A percentile compares a stretch with the other conserved stretches of the same genome.
phyloP scores from a whole-genome alignment of 2,888 invertebrate species.

The Diabrotica balteata region DNA sequence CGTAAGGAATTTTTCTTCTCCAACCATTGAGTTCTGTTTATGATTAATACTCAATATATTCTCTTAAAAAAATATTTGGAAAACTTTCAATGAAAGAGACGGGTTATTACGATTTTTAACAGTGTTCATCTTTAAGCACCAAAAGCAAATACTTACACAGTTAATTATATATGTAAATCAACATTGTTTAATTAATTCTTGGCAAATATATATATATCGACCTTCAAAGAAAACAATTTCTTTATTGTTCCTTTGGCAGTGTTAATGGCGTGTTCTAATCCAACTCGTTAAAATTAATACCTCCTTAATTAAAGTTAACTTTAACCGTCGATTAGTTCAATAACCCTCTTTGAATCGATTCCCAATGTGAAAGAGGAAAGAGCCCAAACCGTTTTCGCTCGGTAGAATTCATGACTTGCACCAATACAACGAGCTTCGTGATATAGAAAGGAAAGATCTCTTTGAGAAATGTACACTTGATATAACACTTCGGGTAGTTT shows the following conservation, averaged over 20 bases:
- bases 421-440: constrained; percentile 27
- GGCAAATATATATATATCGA: no score
- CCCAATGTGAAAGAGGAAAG: constrained; percentile 7
- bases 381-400: neutral
- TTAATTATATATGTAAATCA: no score
- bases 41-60: no score
- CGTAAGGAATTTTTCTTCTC: no score
- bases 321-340: constrained; percentile 33
- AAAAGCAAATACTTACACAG: no score
- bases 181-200: no score
- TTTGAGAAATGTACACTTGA: constrained; percentile 25
- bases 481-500: constrained; percentile 21
- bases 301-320: constrained; percentile 30
- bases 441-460: constrained; percentile 3
- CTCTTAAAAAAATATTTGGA: no score
- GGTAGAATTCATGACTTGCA: constrained; percentile 26
- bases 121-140: no score
- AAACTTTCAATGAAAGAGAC: no score
- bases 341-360: constrained; percentile 27
- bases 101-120: no score
- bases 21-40: no score
- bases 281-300: constrained; percentile 31
- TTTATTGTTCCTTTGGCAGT: constrained; percentile 21
- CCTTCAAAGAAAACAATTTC: constrained; percentile 2
- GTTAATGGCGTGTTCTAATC: constrained; percentile 18